A percentile compares a stretch with the other conserved stretches of the same genome.
phyloP scores from a whole-genome alignment of 2,113 vertebrate genomes.

The Chaetodon trifascialis region DNA sequence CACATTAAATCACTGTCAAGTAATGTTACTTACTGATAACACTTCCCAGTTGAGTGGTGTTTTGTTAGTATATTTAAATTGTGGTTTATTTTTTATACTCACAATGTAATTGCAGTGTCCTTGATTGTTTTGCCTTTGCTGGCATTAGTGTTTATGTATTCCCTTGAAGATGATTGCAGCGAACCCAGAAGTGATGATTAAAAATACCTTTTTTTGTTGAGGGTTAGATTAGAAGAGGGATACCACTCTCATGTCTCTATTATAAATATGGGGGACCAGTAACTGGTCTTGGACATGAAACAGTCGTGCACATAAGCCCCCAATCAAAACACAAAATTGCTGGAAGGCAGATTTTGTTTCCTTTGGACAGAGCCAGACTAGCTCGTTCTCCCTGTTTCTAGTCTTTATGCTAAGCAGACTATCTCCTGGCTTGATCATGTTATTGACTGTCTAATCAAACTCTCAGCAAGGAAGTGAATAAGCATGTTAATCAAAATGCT shows the following conservation, averaged over 20 bases:
- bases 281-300: background rate
- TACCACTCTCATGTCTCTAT: background rate
- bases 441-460: background rate
- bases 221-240: background rate
- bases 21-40: background rate
- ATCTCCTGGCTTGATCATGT: background rate
- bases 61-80: background rate
- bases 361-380: background rate
- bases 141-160: background rate
- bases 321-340: too few species aligned
- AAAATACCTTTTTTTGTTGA: background rate
- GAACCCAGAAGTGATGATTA: background rate
- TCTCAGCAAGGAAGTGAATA: background rate
- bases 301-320: too few species aligned
- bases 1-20: background rate
- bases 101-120: background rate
- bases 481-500: background rate
- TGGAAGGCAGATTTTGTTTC: too few species aligned
- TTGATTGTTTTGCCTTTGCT: background rate
- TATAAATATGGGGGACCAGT: background rate
- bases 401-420: background rate
- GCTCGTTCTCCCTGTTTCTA: background rate
- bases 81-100: background rate
- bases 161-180: background rate
- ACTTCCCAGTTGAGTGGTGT: background rate